Conservation (phyloP, 2,888 invertebrate genomes). For the Homarus gammarus region DNA sequence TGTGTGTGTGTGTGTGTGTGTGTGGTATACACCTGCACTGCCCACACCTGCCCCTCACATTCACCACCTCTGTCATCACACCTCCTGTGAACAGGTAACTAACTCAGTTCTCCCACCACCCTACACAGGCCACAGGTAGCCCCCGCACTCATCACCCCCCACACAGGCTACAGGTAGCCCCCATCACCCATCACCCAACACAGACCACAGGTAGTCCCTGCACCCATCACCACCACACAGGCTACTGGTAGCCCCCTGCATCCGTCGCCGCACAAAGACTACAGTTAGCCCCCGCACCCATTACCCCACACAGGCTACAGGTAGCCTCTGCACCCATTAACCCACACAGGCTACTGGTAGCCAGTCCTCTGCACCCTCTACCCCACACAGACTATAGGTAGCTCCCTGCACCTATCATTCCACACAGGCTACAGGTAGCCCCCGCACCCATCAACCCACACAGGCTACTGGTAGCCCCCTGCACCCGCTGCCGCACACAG, state of each 20-base stretch:
- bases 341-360: neutral
- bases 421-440: conserved; percentile 26
- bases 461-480: neutral
- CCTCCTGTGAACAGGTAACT: neutral
- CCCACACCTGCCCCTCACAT: conserved; percentile 16
- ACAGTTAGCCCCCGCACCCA: neutral
- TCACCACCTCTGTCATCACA: neutral
- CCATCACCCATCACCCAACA: neutral
- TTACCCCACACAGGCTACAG: conserved; percentile 2
- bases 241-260: conserved; percentile 23
- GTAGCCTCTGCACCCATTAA: neutral
- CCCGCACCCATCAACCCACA: neutral
- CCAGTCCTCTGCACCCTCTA: neutral
- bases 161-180: conserved; percentile 5
- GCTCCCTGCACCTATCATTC: neutral
- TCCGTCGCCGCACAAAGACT: neutral
- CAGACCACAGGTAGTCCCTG: conserved; percentile 8
- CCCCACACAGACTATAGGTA: conserved; percentile 3
- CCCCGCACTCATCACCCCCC: neutral
- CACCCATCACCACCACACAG: neutral
- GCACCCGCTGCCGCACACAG: neutral
- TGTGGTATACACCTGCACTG: neutral
- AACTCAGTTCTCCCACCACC: neutral
- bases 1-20: no score
- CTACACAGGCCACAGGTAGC: neutral